phyloP scores from a whole-genome alignment of 2,888 invertebrate species.

The Stegophylla sp. region DNA sequence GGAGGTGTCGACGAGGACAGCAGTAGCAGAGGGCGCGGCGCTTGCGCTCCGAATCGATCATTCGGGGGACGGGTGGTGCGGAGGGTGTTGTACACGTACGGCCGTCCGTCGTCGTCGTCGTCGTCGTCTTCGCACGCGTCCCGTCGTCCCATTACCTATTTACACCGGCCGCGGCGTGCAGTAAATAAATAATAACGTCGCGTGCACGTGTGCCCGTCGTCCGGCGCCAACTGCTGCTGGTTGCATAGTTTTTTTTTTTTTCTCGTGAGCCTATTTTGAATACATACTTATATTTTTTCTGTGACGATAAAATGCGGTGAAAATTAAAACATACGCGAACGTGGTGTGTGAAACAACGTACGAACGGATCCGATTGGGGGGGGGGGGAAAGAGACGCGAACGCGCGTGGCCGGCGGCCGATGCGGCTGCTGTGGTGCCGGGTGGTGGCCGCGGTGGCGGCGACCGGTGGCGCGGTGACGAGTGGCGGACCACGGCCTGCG shows the following conservation, averaged over 20 bases:
- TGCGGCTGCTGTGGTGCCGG: no score
- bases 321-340: not conserved
- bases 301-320: no score
- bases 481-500: not conserved
- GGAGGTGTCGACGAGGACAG: not conserved
- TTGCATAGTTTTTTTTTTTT: no score
- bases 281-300: no score
- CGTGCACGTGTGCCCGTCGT: not conserved
- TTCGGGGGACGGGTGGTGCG: not conserved
- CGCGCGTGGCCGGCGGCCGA: not conserved
- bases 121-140: not conserved
- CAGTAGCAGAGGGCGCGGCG: conserved; percentile 18
- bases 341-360: not conserved
- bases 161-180: no score
- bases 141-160: not conserved
- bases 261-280: no score
- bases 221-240: no score
- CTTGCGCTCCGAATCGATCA: conserved; percentile 29
- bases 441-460: not conserved
- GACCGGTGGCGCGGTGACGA: not conserved
- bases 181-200: not conserved
- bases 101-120: not conserved
- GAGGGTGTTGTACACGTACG: not conserved
- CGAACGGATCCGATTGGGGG: no score
- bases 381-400: not conserved